These are phyloP conservation scores for Petrolisthes cinctipes DNA, from an alignment of 2,888 invertebrate species.

Conservation along the genomic window DNA sequence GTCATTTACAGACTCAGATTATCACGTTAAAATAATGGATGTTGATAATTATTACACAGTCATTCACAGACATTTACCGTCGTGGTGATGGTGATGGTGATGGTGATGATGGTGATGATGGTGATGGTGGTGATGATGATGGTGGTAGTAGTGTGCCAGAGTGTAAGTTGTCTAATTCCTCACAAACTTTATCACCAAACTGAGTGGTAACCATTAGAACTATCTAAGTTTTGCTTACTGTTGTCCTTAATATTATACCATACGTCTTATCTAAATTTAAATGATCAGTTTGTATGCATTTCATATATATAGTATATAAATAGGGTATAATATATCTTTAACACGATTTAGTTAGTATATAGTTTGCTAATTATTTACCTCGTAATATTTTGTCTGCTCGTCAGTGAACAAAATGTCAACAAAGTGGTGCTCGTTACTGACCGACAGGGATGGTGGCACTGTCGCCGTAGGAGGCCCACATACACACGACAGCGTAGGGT, in stretches of 20 bases:
- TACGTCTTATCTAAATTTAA: no score
- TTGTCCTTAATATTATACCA: no score
- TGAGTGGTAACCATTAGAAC: no score
- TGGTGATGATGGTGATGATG: not conserved
- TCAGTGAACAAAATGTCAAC: not conserved
- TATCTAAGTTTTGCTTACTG: no score
- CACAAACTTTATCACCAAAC: not conserved
- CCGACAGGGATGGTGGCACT: constrained; percentile 40
- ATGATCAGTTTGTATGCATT: no score
- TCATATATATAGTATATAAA: no score
- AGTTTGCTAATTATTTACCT: no score
- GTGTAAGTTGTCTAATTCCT: not conserved
- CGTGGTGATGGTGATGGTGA: not conserved
- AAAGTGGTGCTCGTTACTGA: constrained; percentile 14
- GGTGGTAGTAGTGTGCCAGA: not conserved
- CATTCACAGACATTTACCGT: not conserved
- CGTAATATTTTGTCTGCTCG: no score
- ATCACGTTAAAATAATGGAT: no score
- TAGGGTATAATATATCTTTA: no score
- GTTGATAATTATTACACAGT: not conserved
- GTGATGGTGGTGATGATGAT: not conserved
- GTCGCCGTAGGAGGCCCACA: constrained; percentile 62
- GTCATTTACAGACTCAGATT: not conserved
- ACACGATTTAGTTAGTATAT: no score
- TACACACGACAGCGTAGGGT: constrained; percentile 65